phyloP scores from a whole-genome alignment of 2,888 invertebrate species.

The Laspeyria flexula region DNA sequence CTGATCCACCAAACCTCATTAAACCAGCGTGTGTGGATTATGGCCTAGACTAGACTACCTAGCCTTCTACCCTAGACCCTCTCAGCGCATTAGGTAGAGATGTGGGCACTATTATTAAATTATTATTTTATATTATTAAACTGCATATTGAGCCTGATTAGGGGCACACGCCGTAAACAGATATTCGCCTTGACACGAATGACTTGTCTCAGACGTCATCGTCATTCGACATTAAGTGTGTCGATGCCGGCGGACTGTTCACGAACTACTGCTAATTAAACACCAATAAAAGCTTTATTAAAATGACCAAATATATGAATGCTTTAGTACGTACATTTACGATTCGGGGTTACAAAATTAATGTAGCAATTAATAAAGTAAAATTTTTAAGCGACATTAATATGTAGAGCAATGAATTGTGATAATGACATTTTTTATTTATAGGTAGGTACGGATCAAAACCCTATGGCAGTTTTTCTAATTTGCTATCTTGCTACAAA shows the following conservation, averaged over 20 bases:
- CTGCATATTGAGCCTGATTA: slow-evolving; percentile 50
- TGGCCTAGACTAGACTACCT: too few relatives aligned
- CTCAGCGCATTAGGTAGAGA: too few relatives aligned
- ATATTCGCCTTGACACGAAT: slow-evolving; percentile 72
- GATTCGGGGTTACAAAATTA: slow-evolving; percentile 50
- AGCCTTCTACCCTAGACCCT: too few relatives aligned
- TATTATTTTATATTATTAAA: too few relatives aligned
- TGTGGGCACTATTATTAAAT: too few relatives aligned
- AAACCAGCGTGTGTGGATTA: too few relatives aligned
- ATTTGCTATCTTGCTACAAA: too few relatives aligned
- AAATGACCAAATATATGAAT: slow-evolving; percentile 49
- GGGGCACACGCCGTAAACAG: slow-evolving; percentile 42
- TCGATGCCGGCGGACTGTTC: slow-evolving; percentile 49
- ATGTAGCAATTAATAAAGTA: slow-evolving; percentile 34
- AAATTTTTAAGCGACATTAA: slow-evolving; percentile 25
- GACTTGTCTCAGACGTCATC: slow-evolving; percentile 28
- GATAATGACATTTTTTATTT: slow-evolving; percentile 19
- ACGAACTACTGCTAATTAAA: slow-evolving; percentile 70
- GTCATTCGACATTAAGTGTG: slow-evolving; percentile 20
- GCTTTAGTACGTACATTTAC: slow-evolving; percentile 49
- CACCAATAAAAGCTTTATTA: slow-evolving; percentile 68
- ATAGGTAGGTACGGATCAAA: too few relatives aligned
- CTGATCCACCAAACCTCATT: too few relatives aligned
- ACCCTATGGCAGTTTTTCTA: too few relatives aligned
- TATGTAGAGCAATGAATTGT: slow-evolving; percentile 22